phyloP scores from a whole-genome alignment of 2,113 vertebrate genomes.

The Protobothrops mucrosquamatus region DNA sequence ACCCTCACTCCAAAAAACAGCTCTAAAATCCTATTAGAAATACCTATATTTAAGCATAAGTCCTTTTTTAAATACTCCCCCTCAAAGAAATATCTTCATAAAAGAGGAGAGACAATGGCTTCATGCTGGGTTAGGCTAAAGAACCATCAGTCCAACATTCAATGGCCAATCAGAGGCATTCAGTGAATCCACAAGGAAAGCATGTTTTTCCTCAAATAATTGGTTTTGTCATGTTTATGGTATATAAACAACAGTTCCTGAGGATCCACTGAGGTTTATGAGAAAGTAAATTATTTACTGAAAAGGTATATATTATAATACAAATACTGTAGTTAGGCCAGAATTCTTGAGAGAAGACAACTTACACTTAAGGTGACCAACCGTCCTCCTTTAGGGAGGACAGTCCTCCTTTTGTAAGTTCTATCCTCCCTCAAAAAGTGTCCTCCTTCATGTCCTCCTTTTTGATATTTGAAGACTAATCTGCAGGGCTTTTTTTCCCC shows the following conservation, averaged over 20 bases:
- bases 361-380: neutral
- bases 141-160: neutral
- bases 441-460: too few relatives aligned
- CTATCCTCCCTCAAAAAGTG: too few relatives aligned
- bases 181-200: neutral
- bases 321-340: neutral
- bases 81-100: neutral
- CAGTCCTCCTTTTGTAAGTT: too few relatives aligned
- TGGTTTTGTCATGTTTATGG: neutral
- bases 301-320: neutral
- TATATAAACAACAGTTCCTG: neutral
- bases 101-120: neutral
- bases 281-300: neutral
- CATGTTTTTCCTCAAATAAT: neutral
- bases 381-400: too few relatives aligned
- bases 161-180: neutral
- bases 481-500: too few relatives aligned
- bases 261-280: neutral
- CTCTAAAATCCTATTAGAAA: neutral
- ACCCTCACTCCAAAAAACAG: neutral
- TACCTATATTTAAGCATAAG: too few relatives aligned
- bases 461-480: too few relatives aligned
- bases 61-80: neutral
- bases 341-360: neutral
- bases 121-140: neutral